These are phyloP conservation scores for Graptemys geographica DNA, from an alignment of 2,797 vertebrate species.

Conservation along the genomic window DNA sequence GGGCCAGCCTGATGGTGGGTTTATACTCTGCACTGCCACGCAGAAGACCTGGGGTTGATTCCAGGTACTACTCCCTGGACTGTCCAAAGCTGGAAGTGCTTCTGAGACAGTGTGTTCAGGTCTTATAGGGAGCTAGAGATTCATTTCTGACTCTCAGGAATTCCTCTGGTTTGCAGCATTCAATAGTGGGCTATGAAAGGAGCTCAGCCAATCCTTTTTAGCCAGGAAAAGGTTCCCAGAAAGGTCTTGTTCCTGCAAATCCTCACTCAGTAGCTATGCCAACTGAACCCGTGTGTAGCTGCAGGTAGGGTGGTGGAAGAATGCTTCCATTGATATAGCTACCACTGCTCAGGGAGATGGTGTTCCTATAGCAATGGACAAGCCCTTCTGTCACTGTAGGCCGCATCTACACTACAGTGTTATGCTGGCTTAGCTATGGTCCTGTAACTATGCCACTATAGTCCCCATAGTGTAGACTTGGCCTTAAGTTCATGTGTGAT, in stretches of 20 bases:
- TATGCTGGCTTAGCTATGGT: not conserved
- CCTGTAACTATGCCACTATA: not conserved
- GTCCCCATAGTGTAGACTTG: not conserved
- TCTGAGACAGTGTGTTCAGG: not conserved
- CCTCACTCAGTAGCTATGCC: not conserved
- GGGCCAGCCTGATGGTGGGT: slow-evolving; percentile 46
- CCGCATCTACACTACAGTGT: not conserved
- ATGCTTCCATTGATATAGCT: not conserved
- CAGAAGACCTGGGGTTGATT: not conserved
- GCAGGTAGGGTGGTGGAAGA: not conserved
- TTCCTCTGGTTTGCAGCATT: not conserved
- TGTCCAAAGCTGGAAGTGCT: not conserved
- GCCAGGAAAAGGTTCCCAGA: not conserved
- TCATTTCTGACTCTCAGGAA: not conserved
- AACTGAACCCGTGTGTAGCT: not conserved
- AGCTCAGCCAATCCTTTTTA: not conserved
- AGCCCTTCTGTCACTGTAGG: not conserved
- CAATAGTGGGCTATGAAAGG: not conserved
- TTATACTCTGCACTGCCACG: slow-evolving; percentile 16
- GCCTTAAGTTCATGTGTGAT: not conserved
- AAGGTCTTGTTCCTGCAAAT: not conserved
- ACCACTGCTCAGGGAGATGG: not conserved
- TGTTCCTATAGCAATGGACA: not conserved
- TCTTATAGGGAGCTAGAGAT: not conserved
- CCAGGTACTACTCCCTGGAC: not conserved